phyloP scores from a whole-genome alignment of 2,113 vertebrate genomes.

The Dicerorhinus sumatrensis region DNA sequence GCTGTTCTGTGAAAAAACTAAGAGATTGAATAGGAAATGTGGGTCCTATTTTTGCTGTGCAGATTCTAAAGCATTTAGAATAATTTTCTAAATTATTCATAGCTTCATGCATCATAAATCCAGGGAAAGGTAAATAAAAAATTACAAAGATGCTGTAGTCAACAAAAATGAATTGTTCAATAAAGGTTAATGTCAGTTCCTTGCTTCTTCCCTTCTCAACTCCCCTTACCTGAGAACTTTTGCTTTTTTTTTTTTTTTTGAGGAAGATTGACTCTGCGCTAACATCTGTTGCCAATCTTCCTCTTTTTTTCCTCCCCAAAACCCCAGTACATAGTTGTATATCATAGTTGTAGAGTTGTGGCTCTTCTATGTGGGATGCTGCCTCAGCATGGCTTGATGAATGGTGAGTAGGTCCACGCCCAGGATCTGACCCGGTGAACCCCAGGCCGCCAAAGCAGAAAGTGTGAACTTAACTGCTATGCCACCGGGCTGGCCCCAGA shows the following conservation, averaged over 20 bases:
- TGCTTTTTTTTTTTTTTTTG: not conserved
- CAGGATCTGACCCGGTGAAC: no score
- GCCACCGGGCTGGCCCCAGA: not conserved
- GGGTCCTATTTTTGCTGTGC: not conserved
- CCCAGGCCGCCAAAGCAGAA: no score
- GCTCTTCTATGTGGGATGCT: no score
- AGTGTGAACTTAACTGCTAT: no score
- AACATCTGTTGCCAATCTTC: no score
- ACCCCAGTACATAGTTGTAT: no score
- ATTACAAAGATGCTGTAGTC: not conserved
- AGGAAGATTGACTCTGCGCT: no score
- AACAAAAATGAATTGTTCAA: not conserved
- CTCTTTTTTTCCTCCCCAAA: no score
- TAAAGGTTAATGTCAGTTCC: not conserved
- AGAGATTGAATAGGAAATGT: not conserved
- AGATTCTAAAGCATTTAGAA: conserved; percentile 7
- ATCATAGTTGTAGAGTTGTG: no score
- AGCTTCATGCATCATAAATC: conserved; percentile 4
- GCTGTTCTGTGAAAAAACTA: not conserved
- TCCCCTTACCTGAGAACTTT: not conserved
- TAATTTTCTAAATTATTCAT: conserved; percentile 30
- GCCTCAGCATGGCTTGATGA: no score
- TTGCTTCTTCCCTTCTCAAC: not conserved
- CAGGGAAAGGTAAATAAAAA: not conserved
- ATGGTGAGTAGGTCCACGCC: no score